These are phyloP conservation scores for Formica aserva DNA, from an alignment of 2,888 invertebrate species.

Conservation along the genomic window DNA sequence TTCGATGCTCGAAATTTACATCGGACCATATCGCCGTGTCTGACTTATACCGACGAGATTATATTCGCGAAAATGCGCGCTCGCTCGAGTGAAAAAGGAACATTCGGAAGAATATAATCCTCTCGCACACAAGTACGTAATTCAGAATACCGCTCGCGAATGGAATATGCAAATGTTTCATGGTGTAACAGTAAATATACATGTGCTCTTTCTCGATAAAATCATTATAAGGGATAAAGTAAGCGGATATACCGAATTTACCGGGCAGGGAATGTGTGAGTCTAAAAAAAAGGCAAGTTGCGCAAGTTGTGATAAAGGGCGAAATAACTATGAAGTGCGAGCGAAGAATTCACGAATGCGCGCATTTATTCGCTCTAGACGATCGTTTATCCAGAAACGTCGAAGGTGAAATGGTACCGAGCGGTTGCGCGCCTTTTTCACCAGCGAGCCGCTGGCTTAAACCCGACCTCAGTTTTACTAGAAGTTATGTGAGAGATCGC, in stretches of 20 bases:
- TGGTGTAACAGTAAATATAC: background rate
- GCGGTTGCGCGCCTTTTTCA: conserved; percentile 64
- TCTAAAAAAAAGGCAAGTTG: background rate
- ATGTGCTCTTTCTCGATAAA: background rate
- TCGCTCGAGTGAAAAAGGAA: background rate
- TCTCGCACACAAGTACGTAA: background rate
- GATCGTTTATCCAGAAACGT: conserved; percentile 56
- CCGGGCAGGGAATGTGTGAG: background rate
- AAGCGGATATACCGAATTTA: background rate
- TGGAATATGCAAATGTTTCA: background rate
- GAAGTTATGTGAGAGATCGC: conserved; percentile 77
- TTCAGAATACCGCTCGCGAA: background rate
- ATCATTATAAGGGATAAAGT: background rate
- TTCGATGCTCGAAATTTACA: conserved; percentile 72
- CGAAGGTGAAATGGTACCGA: conserved; percentile 55
- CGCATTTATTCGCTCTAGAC: conserved; percentile 46
- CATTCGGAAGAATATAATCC: conserved; percentile 5
- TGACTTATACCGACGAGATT: conserved; percentile 69
- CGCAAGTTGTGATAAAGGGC: background rate
- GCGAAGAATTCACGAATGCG: conserved; percentile 46
- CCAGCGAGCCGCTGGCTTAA: conserved; percentile 37
- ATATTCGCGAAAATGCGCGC: background rate
- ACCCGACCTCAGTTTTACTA: conserved; percentile 64
- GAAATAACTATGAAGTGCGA: conserved; percentile 52
- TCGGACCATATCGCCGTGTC: conserved; percentile 63